Base-by-base conservation (phyloP, 2,113 vertebrate species). In the Semnornis frantzii region DNA sequence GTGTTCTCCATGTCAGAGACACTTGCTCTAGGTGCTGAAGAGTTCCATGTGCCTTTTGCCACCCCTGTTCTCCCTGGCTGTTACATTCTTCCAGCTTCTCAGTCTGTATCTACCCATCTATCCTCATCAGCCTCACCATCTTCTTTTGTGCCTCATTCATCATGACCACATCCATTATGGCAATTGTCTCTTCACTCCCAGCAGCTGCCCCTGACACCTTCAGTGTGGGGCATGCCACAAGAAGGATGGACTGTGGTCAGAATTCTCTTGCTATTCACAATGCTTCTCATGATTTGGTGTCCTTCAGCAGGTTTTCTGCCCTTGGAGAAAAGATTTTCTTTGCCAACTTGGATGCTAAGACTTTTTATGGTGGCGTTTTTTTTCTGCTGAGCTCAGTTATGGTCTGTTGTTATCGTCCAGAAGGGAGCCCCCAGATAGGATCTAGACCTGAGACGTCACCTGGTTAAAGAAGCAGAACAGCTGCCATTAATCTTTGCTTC, bases 401-500 rank as follows among this genome's bases (percentile, higher is more conserved):
- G 81, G 83, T 30, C 7, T 83, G 78, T 87, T 94, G 82, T 92
- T 97, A 92, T 89, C 93, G 94, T 88, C 94, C 96, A 96, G 87
- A 93, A 78, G 4, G 87, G 85, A 97, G 94, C 85, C 91, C 82
- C 96, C 37, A 96, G 89, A 94, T 95, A 94, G 83, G 83, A 95
- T 66, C 76, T 31, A 62, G 82, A 74, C 76, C 94, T 92, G 76
- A 97, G 92, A 95, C 87, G 95, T 94, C 92, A 95, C 81, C 94
- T 96, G 95, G 89, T 96, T 96, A 96, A 97, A 96, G 89, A 96
- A 96, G 96, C 66, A 54, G 87, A 97, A 95, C 27, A 1, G 72
- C 89, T 79, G 64, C 57, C 92, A 94, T 96, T 94, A 96, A 97
- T 97, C 97, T 96, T 81, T 86, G 79, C 85, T 97, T 96, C 90